These are phyloP conservation scores for Pterocles burchelli DNA, from an alignment of 2,113 vertebrate genomes.

Conservation along the genomic window DNA sequence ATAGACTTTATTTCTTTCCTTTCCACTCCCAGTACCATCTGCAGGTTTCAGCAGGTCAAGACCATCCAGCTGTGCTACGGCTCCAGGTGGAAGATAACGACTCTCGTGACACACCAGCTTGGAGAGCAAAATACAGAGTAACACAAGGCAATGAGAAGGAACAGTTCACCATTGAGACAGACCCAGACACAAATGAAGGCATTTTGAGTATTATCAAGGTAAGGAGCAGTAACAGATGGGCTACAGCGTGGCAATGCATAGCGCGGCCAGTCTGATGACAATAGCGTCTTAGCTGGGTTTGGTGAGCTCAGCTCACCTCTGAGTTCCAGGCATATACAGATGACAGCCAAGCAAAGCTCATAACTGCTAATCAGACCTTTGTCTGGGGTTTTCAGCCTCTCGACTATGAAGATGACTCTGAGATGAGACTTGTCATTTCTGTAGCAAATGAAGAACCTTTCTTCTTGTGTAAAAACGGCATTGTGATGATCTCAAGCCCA, in stretches of 20 bases:
- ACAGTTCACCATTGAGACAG: conserved; percentile 74
- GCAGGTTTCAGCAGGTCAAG: conserved; percentile 6
- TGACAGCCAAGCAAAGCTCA: not conserved
- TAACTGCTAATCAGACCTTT: not conserved
- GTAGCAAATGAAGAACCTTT: conserved; percentile 76
- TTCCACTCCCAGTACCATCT: conserved; percentile 20
- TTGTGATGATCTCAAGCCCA: not conserved
- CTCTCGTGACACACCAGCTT: conserved; percentile 69
- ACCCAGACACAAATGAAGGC: conserved; percentile 82
- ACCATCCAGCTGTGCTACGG: conserved; percentile 29
- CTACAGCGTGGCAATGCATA: not conserved
- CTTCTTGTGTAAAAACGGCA: conserved; percentile 45
- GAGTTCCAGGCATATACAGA: not conserved
- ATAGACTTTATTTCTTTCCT: not conserved
- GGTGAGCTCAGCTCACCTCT: not conserved
- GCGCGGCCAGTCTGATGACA: not conserved
- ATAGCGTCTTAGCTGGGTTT: not conserved
- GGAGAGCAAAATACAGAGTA: conserved; percentile 75
- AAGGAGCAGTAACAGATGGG: not conserved
- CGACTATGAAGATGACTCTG: conserved; percentile 46
- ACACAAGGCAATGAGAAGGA: conserved; percentile 71
- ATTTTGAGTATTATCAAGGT: conserved; percentile 82
- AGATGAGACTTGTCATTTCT: conserved; percentile 42
- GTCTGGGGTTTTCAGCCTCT: conserved; percentile 67
- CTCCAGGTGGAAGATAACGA: conserved; percentile 78